These are phyloP conservation scores for Epizoanthus fatuus DNA, from an alignment of 92 coral and sea anemone genomes.

Conservation along the genomic window DNA sequence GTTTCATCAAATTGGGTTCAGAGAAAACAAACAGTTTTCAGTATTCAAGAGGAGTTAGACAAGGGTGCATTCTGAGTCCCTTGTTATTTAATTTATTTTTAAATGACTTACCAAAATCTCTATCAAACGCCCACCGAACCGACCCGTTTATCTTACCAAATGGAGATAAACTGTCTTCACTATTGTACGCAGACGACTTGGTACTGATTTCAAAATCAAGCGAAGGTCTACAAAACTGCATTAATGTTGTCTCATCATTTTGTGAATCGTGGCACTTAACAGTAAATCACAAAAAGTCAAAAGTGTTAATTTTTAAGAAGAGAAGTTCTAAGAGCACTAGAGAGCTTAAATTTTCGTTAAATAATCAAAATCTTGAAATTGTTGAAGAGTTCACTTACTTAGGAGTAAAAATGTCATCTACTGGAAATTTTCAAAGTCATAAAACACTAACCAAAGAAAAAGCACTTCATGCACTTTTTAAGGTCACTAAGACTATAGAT, in stretches of 20 bases:
- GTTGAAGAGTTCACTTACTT: slow-evolving; percentile 9
- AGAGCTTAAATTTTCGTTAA: neutral
- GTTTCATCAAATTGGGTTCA: slow-evolving; percentile 1
- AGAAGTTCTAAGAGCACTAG: too few species aligned
- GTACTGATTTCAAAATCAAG: slow-evolving; percentile 31
- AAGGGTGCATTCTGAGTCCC: neutral
- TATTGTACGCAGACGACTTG: slow-evolving; percentile 36
- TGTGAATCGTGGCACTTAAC: too few species aligned
- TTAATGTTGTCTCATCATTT: neutral
- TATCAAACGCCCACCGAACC: neutral
- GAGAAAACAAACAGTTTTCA: slow-evolving; percentile 11
- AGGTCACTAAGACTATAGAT: slow-evolving; percentile 3
- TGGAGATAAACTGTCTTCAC: slow-evolving; percentile 28
- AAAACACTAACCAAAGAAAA: neutral
- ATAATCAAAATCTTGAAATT: slow-evolving; percentile 16
- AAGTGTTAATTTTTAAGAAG: too few species aligned
- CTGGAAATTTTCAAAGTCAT: slow-evolving; percentile 14
- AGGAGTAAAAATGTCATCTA: slow-evolving; percentile 7
- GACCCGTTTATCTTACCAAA: slow-evolving; percentile 33
- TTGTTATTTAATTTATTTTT: slow-evolving; percentile 14
- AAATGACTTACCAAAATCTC: slow-evolving; percentile 21
- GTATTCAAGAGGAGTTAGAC: slow-evolving; percentile 36
- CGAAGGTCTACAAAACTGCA: slow-evolving; percentile 23
- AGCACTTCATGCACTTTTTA: neutral
- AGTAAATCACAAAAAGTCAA: too few species aligned